phyloP scores from a whole-genome alignment of 2,797 vertebrate genomes.

The Ammospiza maritima region DNA sequence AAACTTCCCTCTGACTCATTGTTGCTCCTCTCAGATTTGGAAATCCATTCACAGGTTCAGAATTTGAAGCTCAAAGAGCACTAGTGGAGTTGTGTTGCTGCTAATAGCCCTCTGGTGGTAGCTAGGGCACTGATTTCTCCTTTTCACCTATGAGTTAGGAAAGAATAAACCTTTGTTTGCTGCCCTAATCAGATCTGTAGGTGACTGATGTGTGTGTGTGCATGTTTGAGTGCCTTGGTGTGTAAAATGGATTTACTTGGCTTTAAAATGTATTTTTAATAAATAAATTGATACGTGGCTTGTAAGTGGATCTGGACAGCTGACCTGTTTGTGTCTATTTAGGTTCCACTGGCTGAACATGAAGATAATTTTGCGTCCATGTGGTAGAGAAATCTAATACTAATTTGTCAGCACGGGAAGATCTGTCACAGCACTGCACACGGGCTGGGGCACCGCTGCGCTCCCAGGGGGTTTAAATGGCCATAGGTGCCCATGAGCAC shows the following conservation, averaged over 20 bases:
- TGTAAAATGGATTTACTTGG: neutral
- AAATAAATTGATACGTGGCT: neutral
- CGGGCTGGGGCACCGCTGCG: fast-evolving
- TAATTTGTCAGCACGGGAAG: neutral
- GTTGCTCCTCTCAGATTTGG: constrained; percentile 62
- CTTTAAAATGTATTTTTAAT: neutral
- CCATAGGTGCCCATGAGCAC: neutral
- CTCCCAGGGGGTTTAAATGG: neutral
- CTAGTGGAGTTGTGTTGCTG: neutral
- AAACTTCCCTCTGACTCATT: constrained; percentile 57
- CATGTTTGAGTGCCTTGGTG: neutral
- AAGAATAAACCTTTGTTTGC: neutral
- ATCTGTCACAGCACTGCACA: neutral
- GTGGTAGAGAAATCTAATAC: neutral
- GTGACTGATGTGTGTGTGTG: neutral
- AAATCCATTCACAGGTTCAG: constrained; percentile 58
- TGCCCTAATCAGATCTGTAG: neutral
- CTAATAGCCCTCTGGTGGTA: neutral
- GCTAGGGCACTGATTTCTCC: constrained; percentile 14
- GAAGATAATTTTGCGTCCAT: constrained; percentile 40
- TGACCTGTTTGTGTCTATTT: constrained; percentile 39
- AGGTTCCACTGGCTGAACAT: constrained; percentile 8
- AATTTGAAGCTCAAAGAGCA: constrained; percentile 7
- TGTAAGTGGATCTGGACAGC: constrained; percentile 45
- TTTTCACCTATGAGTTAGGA: neutral